phyloP scores from a whole-genome alignment of 2,888 invertebrate genomes.

The Atrina japonica region DNA sequence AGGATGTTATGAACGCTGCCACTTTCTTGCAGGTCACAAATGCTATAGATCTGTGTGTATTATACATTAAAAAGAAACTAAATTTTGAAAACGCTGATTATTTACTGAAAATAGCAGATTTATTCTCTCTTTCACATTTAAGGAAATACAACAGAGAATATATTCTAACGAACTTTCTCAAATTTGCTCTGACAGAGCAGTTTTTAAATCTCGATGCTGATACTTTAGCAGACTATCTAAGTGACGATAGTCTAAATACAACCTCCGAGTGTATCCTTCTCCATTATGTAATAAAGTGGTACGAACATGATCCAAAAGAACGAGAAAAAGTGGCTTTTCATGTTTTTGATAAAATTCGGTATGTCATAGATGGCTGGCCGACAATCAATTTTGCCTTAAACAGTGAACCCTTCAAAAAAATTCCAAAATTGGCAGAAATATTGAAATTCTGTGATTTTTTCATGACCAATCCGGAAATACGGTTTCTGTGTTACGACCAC shows the following conservation, averaged over 20 bases:
- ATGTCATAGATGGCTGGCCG: conserved; percentile 49
- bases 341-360: conserved; percentile 56
- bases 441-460: conserved; percentile 47
- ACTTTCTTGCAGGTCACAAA: conserved; percentile 57
- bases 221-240: conserved; percentile 52
- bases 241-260: conserved; percentile 55
- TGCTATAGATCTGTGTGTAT: conserved; percentile 52
- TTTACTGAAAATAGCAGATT: conserved; percentile 55
- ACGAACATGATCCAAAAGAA: conserved; percentile 50
- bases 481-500: conserved; percentile 42
- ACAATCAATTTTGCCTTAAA: conserved; percentile 45
- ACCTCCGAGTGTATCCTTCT: conserved; percentile 55
- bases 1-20: conserved; percentile 54
- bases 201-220: conserved; percentile 57
- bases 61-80: conserved; percentile 55
- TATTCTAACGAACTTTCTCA: conserved; percentile 55
- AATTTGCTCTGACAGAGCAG: conserved; percentile 56
- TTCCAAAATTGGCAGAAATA: conserved; percentile 48
- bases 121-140: conserved; percentile 51
- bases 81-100: conserved; percentile 61
- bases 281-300: conserved; percentile 57
- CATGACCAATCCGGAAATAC: conserved; percentile 48
- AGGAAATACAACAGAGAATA: conserved; percentile 57
- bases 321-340: conserved; percentile 46
- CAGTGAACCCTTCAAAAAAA: conserved; percentile 50